phyloP scores from a whole-genome alignment of 2,113 vertebrate species.

The Eulemur macaco region DNA sequence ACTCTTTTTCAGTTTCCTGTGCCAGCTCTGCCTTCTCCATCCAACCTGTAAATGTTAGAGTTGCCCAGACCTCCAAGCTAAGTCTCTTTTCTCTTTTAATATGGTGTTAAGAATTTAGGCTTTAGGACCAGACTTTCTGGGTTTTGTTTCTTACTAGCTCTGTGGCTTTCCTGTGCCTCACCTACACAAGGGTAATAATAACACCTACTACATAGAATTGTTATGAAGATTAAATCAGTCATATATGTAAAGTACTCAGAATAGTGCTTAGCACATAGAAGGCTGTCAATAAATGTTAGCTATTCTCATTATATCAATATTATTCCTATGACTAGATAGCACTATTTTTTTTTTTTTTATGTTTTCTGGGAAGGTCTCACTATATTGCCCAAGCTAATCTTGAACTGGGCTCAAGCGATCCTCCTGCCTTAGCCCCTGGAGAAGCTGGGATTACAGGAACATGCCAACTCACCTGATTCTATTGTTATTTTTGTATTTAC shows the following conservation, averaged over 20 bases:
- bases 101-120: neutral
- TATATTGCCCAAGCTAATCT: neutral
- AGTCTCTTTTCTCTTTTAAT: neutral
- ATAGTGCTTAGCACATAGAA: neutral
- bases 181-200: neutral
- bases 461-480: too few species aligned
- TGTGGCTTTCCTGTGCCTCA: neutral
- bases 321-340: neutral
- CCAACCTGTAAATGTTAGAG: neutral
- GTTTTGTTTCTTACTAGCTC: neutral
- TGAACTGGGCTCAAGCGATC: too few species aligned
- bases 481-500: neutral
- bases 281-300: neutral
- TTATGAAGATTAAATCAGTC: neutral
- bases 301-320: neutral
- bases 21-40: neutral
- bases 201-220: neutral
- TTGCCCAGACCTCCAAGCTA: neutral
- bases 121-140: neutral
- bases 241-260: neutral
- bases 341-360: neutral
- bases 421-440: too few species aligned
- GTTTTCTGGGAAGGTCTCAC: neutral
- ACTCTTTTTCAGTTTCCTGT: neutral
- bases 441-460: too few species aligned